Base-by-base conservation (phyloP, 2,888 invertebrate species). In the Orthosia incerta region DNA sequence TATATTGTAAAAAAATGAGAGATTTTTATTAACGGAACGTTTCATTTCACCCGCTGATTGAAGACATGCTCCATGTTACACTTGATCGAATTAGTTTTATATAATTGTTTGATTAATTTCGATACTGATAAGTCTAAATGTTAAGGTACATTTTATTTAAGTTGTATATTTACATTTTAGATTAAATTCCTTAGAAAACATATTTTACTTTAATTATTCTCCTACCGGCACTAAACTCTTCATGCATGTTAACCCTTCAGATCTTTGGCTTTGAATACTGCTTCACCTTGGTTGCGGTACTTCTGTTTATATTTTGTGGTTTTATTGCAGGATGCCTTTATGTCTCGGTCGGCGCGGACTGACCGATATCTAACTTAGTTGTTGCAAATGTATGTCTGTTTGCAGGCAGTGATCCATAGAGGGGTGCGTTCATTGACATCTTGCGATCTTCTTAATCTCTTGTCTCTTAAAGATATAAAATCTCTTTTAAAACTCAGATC, bases 121-220 rank as follows among this genome's bases (percentile, higher is more conserved):
- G 86, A 73, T 89, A 82, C 85, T 89, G 82, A 89, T 89, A 88
- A 90, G 86, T 89, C 87, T 88, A 83, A 79, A 86, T 88, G 87
- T 84, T 88, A 86, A 88, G 84, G 79, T 85, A 80, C 87, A 78
- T 86, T 82, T 76, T 90, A 88, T 89, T 88, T 91, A 90, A 91
- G 90, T 85, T 92, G 90, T 92, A 91, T 87, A 88, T 87, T 90
- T 87, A 82, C 71, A 86, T 88, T 91, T 88, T 91, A 90, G 91
- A 94, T 93, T 94, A 94, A 94, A 93, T 82, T 85, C 87, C 84
- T 90, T 89, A 85, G 83, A 89, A 88, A 88, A 85, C 86, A 88
- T 76, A 78, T 69, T 84, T 87, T 82, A 89, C 82, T 89, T 90
- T 89, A 83, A 88, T 89, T 88, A 83, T 20, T 61, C 74, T 86